A percentile compares a stretch with the other conserved stretches of the same genome.
Conservation (phyloP, 1,140 invertebrate genomes). For the Pygmarrhopalites habei region DNA sequence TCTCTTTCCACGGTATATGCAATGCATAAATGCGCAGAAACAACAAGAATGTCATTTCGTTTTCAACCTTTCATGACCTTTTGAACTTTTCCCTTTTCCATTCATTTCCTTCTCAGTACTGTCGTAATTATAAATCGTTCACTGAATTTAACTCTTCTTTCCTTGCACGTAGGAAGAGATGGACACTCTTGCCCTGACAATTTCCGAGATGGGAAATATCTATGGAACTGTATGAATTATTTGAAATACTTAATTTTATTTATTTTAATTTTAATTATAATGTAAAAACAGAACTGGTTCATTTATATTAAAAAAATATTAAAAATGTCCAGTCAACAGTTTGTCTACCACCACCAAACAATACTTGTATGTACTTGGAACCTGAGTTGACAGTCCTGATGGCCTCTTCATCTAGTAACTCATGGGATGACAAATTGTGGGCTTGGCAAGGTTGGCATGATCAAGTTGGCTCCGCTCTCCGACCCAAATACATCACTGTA, state of each 20-base stretch:
- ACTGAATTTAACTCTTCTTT: too few relatives aligned
- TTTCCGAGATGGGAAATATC: slow-evolving; percentile 39
- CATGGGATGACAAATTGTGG: too few relatives aligned
- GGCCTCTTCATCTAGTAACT: slow-evolving; percentile 12
- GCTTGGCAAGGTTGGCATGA: too few relatives aligned
- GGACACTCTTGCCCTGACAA: slow-evolving; percentile 32
- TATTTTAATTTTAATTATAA: neutral
- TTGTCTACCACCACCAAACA: slow-evolving; percentile 6
- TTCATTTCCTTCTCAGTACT: too few relatives aligned
- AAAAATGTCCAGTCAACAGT: slow-evolving; percentile 22
- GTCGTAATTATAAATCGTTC: too few relatives aligned
- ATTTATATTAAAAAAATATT: neutral
- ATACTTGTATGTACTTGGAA: slow-evolving; percentile 37
- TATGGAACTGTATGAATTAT: slow-evolving; percentile 35
- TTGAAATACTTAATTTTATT: neutral
- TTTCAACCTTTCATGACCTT: too few relatives aligned
- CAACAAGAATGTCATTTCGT: too few relatives aligned
- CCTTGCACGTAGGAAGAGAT: slow-evolving; percentile 39
- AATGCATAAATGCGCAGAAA: too few relatives aligned
- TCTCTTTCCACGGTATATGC: too few relatives aligned
- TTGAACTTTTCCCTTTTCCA: too few relatives aligned
- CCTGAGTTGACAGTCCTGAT: slow-evolving; percentile 38
- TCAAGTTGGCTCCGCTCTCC: too few relatives aligned
- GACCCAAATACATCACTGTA: too few relatives aligned
- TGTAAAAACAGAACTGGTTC: neutral